Evolutionary conservation across 2,888 invertebrate species (phyloP).

Genomic region (Harpagoxenus sublaevis): DNA sequence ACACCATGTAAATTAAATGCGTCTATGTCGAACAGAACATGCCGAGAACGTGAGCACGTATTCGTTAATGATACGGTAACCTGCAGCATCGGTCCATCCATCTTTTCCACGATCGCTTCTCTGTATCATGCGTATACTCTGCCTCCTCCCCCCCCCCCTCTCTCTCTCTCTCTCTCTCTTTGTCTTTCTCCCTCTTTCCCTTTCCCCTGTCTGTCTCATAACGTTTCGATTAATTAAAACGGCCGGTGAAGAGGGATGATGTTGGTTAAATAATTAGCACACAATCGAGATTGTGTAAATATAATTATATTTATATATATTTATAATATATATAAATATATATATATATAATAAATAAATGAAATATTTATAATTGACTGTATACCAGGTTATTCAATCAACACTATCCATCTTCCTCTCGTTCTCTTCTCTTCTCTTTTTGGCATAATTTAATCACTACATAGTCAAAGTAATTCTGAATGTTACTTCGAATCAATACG

Average conservation of each 20-base stretch:
- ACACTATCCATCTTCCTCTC: neutral
- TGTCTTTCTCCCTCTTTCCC: neutral
- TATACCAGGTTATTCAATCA: neutral
- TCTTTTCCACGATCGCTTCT: slow-evolving; percentile 4
- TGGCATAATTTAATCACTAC: neutral
- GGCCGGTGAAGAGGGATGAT: neutral
- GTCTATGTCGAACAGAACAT: slow-evolving; percentile 32
- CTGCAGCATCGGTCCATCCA: slow-evolving; percentile 7
- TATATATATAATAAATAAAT: neutral
- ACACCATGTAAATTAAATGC: slow-evolving; percentile 41
- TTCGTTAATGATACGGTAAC: slow-evolving; percentile 47
- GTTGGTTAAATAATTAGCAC: neutral
- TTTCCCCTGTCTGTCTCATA: neutral
- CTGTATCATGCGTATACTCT: neutral
- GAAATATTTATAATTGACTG: neutral
- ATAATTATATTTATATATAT: slow-evolving; percentile 1
- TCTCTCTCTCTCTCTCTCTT: neutral
- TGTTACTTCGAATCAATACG: slow-evolving; percentile 31
- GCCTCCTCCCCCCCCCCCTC: neutral
- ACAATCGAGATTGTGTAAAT: neutral
- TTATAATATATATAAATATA: neutral
- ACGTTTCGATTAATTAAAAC: slow-evolving; percentile 2
- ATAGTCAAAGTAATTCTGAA: neutral
- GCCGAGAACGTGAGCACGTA: slow-evolving; percentile 41
- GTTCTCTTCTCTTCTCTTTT: neutral